Conservation (phyloP, 2,113 vertebrate genomes). For the Pterocles orientalis region DNA sequence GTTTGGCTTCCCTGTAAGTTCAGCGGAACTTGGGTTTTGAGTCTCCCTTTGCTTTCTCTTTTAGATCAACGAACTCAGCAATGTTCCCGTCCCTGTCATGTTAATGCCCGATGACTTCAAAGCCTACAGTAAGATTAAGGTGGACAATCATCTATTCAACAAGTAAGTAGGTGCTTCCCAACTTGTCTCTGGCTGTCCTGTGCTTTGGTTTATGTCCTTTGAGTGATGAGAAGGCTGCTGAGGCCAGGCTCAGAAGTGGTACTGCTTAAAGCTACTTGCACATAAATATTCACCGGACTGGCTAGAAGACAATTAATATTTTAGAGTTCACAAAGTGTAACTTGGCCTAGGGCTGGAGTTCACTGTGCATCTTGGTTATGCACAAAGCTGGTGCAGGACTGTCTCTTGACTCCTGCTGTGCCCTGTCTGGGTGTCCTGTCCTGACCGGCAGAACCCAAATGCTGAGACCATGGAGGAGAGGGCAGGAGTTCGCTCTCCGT, state of each 20-base stretch:
- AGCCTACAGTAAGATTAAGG: conserved; percentile 98
- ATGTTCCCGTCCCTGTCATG: conserved; percentile 95
- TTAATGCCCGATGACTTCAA: conserved; percentile 97
- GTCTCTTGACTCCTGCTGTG: background rate
- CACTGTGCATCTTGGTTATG: background rate
- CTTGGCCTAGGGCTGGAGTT: background rate
- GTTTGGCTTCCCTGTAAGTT: rapidly evolving
- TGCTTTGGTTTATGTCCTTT: background rate
- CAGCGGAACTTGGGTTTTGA: background rate
- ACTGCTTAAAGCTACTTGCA: background rate
- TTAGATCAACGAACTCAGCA: conserved; percentile 94
- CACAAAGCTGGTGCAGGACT: background rate
- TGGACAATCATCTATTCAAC: conserved; percentile 99
- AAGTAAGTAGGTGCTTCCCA: conserved; percentile 81
- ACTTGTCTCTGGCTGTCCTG: background rate
- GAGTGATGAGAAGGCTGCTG: background rate
- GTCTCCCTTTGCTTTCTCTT: background rate
- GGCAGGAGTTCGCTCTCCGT: background rate
- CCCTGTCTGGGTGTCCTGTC: background rate
- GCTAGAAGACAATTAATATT: background rate
- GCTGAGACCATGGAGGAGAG: background rate
- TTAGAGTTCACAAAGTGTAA: background rate
- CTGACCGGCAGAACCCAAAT: background rate
- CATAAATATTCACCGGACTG: background rate
- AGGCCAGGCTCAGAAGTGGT: background rate